Evolutionary conservation across 92 coral and sea anemone species (phyloP), one percentile per base, ranked within the genome.

Genomic region (Ricordea florida): DNA sequence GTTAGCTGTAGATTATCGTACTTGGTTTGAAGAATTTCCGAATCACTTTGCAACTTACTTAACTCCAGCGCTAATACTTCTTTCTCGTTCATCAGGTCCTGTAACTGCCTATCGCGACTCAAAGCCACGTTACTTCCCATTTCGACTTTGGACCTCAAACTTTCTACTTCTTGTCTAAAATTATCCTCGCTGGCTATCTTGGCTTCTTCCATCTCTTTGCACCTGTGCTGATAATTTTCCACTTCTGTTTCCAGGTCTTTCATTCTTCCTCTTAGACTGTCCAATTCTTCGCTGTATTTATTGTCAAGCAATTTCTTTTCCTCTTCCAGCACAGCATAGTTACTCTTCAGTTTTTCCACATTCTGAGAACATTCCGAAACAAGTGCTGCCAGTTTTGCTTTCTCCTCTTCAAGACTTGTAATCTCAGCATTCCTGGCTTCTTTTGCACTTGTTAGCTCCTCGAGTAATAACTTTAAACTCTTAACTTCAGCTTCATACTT

Each of bases 261-360:
- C 3, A 79, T 62, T 50, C 66, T 79, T 20, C 45, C 79, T 57
- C 66, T 84, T 27, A 89, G 56, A 11, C 42, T 49, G 42, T 82
- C 78, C 28, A 91, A 37, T 53, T 91, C 86, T 46, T 85, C 90
- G 24, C 72, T 77, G 34, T 66, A 36, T 28, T 82, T 89, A 59
- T 87, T 91, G 49, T 83, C 97, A 35, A 74, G 42, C 47, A 74
- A 79, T 44, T 58, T 65, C 57, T 83, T 89, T 31, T 72, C 72
- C 55, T 83, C 80, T 66, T 83, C 90, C 24, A 87, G 62, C 74
- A 83, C 90, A 17, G 87, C 52, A 22, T 85, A 83, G 23, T 77
- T 85, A 10, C 55, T 60, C 38, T 69, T 85, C 62, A 65, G 78
- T 25, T 69, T 52, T 38, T 67, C 86, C 50, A 83, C 38, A 51